phyloP scores from a whole-genome alignment of 2,797 vertebrate genomes.

The Ciconia nigra region DNA sequence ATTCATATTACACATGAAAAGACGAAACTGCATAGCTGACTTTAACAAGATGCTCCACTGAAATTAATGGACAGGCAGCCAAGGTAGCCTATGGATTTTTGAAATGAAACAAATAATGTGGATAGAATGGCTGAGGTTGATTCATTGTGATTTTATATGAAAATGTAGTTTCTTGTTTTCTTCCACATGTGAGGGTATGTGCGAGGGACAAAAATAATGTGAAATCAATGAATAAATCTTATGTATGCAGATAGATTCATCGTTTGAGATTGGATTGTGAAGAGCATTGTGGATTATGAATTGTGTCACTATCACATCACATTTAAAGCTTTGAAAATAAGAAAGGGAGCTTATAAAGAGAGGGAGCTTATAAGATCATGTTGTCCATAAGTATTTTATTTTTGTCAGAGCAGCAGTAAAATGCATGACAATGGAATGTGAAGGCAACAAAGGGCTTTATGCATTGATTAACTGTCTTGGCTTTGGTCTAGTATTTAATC shows the following conservation, averaged over 20 bases:
- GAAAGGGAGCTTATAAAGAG: neutral
- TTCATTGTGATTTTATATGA: neutral
- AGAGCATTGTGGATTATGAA: neutral
- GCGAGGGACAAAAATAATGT: neutral
- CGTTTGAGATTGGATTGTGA: neutral
- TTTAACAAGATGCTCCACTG: neutral
- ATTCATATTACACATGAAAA: neutral
- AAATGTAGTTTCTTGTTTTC: neutral
- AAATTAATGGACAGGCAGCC: neutral
- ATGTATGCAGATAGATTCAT: neutral
- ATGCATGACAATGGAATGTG: neutral
- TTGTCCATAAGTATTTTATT: neutral
- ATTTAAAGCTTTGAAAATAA: neutral
- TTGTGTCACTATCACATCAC: neutral
- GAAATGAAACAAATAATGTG: neutral
- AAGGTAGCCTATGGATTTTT: neutral
- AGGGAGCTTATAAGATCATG: neutral
- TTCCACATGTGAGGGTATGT: neutral
- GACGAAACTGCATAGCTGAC: neutral
- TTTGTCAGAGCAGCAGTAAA: neutral
- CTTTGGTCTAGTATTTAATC: conserved; percentile 1
- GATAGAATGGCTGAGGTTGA: neutral
- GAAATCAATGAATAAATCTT: neutral
- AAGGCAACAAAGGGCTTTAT: neutral
- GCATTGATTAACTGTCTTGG: neutral